phyloP scores from a whole-genome alignment of 2,888 invertebrate species.

The Pterobdella sp. region DNA sequence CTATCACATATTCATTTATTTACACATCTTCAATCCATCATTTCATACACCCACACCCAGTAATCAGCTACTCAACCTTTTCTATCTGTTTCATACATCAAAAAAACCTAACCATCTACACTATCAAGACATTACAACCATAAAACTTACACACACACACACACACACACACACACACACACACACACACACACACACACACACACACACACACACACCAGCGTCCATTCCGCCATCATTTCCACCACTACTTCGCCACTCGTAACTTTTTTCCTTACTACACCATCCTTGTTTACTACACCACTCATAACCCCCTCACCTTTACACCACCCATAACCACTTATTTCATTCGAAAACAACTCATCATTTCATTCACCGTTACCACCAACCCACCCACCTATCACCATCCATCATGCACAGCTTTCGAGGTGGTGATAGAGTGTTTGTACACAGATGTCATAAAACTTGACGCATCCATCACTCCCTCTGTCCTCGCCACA shows the following conservation, averaged over 20 bases:
- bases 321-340: not conserved
- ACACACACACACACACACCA: not conserved
- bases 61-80: no score
- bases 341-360: not conserved
- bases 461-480: not conserved
- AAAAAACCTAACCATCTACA: not conserved
- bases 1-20: no score
- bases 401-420: not conserved
- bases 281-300: not conserved
- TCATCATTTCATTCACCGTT: not conserved
- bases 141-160: not conserved
- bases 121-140: not conserved
- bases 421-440: constrained; percentile 15
- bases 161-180: not conserved
- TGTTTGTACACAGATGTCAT: constrained; percentile 12
- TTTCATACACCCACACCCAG: no score
- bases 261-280: not conserved
- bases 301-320: not conserved
- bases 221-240: not conserved
- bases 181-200: not conserved
- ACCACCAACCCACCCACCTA: not conserved
- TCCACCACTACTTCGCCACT: not conserved
- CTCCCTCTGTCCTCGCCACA: constrained; percentile 14
- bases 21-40: no score
- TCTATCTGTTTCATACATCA: no score